A percentile compares a stretch with the other conserved stretches of the same genome.
Evolutionary conservation across 2,797 vertebrate genomes (phyloP).

Genomic region (Falco biarmicus): DNA sequence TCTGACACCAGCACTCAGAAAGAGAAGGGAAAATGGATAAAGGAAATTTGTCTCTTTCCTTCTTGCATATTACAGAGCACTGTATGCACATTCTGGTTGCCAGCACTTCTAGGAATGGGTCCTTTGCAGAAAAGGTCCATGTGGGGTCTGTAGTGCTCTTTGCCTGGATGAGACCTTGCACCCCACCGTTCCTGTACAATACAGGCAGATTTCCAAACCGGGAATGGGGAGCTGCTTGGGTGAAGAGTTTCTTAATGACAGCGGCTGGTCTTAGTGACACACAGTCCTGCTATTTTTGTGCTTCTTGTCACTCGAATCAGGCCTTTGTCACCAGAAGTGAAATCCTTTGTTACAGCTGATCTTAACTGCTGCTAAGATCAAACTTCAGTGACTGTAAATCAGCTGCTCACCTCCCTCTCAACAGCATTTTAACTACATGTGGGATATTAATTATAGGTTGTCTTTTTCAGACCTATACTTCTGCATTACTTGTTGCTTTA

Average conservation of each 20-base stretch:
- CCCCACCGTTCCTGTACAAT: background rate
- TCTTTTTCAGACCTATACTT: background rate
- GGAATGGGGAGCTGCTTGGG: background rate
- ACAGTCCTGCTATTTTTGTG: background rate
- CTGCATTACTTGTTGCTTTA: conserved; percentile 53
- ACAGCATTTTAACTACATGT: background rate
- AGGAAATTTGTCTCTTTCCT: background rate
- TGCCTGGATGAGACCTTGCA: background rate
- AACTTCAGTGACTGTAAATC: background rate
- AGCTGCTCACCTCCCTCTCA: background rate
- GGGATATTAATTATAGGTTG: conserved; percentile 44
- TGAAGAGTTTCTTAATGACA: background rate
- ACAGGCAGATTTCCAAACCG: background rate
- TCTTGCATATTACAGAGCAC: background rate
- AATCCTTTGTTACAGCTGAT: background rate
- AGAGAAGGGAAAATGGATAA: background rate
- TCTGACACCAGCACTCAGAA: background rate
- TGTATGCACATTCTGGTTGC: background rate
- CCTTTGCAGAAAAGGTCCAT: background rate
- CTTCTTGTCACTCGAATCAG: background rate
- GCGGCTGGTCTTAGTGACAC: background rate
- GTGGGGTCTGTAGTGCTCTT: background rate
- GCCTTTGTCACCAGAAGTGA: background rate
- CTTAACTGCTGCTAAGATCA: background rate
- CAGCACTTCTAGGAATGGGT: background rate